These are phyloP conservation scores for Disparrhopalites patrizii DNA, from an alignment of 2,888 invertebrate species.

Conservation along the genomic window DNA sequence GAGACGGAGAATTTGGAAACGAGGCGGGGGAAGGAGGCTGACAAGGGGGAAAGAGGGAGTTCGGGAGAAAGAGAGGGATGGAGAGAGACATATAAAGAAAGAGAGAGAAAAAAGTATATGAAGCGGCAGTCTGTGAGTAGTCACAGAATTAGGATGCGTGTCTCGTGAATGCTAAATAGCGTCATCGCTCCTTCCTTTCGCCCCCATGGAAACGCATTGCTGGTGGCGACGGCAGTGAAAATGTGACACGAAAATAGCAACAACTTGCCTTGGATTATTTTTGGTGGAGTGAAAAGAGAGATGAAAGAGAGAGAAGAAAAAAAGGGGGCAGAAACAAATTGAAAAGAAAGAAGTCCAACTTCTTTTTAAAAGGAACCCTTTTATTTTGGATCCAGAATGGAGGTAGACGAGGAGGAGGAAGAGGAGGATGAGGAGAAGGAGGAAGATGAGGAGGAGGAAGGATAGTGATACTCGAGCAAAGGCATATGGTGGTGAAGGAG, in stretches of 20 bases:
- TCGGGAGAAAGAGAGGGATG: no score
- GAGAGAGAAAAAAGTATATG: no score
- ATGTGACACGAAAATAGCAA: no score
- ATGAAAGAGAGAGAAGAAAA: background rate
- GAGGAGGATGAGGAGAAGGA: background rate
- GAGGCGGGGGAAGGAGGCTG: no score
- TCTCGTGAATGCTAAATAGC: no score
- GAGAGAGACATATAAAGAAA: no score
- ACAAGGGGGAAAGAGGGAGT: no score
- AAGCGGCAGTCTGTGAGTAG: background rate
- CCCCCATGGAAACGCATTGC: no score
- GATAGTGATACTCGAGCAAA: no score
- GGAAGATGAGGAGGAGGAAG: constrained; percentile 3
- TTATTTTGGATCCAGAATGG: background rate
- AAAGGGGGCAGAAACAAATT: background rate
- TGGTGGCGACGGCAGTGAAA: background rate
- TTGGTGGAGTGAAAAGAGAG: background rate
- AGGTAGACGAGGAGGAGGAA: background rate
- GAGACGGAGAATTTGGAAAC: no score
- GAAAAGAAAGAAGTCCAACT: background rate
- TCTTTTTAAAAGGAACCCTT: background rate
- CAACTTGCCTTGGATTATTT: no score
- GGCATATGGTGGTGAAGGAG: constrained; percentile 21
- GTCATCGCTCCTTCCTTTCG: no score
- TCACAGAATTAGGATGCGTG: background rate